These are phyloP conservation scores for Amphipyra berbera DNA, from an alignment of 2,888 invertebrate genomes.

Conservation along the genomic window DNA sequence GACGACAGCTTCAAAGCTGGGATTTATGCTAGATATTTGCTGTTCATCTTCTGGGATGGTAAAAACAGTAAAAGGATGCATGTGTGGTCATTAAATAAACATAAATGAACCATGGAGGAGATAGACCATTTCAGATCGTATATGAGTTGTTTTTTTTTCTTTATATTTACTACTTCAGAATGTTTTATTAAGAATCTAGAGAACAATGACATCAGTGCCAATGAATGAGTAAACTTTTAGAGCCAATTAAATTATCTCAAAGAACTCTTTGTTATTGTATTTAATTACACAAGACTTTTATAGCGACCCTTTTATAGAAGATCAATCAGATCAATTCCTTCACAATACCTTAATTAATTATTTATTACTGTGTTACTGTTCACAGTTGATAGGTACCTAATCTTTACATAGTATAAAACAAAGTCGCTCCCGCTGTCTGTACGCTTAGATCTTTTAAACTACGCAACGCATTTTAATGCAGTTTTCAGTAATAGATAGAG, in stretches of 20 bases:
- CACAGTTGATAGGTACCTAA: slow-evolving; percentile 13
- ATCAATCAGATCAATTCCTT: slow-evolving; percentile 31
- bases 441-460: no score
- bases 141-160: no score
- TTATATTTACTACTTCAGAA: no score
- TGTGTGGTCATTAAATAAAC: neutral
- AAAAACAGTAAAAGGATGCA: neutral
- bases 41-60: neutral
- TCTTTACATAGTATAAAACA: no score
- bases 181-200: no score
- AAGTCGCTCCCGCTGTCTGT: no score
- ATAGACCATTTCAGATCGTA: neutral
- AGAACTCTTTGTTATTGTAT: neutral
- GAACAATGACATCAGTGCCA: no score
- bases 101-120: neutral
- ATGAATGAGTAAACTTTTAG: neutral
- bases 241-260: slow-evolving; percentile 11
- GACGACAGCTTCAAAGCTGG: slow-evolving; percentile 11
- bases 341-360: slow-evolving; percentile 9
- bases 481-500: no score
- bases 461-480: no score
- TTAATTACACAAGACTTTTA: slow-evolving; percentile 7
- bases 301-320: slow-evolving; percentile 26
- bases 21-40: slow-evolving; percentile 6
- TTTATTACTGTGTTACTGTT: slow-evolving; percentile 16